Evolutionary conservation across 2,888 invertebrate genomes (phyloP).

Genomic region (Cosmia trapezina): DNA sequence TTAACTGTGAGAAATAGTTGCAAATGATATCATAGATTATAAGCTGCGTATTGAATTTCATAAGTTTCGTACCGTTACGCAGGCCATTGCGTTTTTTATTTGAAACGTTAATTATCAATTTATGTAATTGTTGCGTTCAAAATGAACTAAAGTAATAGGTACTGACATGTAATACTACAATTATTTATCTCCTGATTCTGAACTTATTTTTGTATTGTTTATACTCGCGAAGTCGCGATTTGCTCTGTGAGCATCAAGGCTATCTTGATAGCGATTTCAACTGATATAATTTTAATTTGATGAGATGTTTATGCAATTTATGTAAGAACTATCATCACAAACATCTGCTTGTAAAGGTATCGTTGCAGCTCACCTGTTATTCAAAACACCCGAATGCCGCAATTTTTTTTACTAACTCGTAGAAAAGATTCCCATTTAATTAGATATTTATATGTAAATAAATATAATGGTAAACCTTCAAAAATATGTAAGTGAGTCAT

Average conservation of each 20-base stretch:
- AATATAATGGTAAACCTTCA: slow-evolving; percentile 7
- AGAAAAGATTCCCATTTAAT: background rate
- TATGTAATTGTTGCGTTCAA: slow-evolving; percentile 61
- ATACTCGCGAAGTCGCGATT: slow-evolving; percentile 22
- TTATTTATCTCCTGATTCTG: slow-evolving; percentile 29
- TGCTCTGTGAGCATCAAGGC: slow-evolving; percentile 30
- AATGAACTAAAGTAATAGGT: slow-evolving; percentile 44
- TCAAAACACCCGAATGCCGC: background rate
- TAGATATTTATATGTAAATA: background rate
- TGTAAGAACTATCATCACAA: slow-evolving; percentile 5
- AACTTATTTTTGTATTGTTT: slow-evolving; percentile 21
- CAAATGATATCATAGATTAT: slow-evolving; percentile 31
- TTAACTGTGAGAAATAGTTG: slow-evolving; percentile 17
- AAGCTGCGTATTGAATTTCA: slow-evolving; percentile 46
- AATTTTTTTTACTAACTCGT: background rate
- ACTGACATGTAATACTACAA: slow-evolving; percentile 41
- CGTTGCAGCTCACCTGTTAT: background rate
- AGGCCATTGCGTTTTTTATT: slow-evolving; percentile 59
- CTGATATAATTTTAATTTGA: slow-evolving; percentile 16
- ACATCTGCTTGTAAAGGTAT: background rate
- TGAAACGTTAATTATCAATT: slow-evolving; percentile 63
- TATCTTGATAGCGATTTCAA: slow-evolving; percentile 20
- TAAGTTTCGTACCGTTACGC: slow-evolving; percentile 50
- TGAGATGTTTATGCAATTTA: slow-evolving; percentile 21
- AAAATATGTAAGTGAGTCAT: slow-evolving; percentile 26